phyloP scores from a whole-genome alignment of 2,797 vertebrate species.

The Poeciliopsis gracilis region DNA sequence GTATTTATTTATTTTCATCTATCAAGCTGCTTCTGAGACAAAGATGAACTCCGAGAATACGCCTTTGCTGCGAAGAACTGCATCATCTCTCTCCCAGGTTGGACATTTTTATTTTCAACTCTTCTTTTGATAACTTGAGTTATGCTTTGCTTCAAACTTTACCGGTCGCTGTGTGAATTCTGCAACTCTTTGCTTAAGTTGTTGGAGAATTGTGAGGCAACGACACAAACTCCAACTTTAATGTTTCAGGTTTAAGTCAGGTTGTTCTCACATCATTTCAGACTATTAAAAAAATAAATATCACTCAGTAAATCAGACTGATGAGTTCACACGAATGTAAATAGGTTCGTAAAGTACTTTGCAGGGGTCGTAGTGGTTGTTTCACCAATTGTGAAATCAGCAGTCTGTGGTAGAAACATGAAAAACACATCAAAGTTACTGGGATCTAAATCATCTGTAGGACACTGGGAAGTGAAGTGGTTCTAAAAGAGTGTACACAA shows the following conservation, averaged over 20 bases:
- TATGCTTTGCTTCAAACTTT: background rate
- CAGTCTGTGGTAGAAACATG: background rate
- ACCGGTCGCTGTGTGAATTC: background rate
- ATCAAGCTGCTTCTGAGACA: slow-evolving; percentile 7
- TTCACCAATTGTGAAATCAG: too few relatives aligned
- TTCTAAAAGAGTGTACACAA: background rate
- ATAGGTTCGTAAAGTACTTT: too few relatives aligned
- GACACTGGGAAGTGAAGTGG: background rate
- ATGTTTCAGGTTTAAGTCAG: background rate
- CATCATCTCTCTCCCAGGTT: slow-evolving; percentile 47
- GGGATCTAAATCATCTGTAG: background rate
- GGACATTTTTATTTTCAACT: slow-evolving; percentile 10
- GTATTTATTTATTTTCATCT: background rate
- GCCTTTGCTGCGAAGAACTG: slow-evolving; percentile 42
- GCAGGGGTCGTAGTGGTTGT: too few relatives aligned
- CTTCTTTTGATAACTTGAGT: background rate
- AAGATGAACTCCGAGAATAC: slow-evolving; percentile 50
- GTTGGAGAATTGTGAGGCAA: background rate
- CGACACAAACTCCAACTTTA: background rate
- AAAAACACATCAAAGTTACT: background rate
- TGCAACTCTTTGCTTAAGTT: background rate
- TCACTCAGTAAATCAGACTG: too few relatives aligned
- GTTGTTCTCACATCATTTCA: background rate
- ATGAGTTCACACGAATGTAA: too few relatives aligned
- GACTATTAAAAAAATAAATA: too few relatives aligned